Conservation (phyloP, 2,797 vertebrate genomes). For the Cuculus canorus region DNA sequence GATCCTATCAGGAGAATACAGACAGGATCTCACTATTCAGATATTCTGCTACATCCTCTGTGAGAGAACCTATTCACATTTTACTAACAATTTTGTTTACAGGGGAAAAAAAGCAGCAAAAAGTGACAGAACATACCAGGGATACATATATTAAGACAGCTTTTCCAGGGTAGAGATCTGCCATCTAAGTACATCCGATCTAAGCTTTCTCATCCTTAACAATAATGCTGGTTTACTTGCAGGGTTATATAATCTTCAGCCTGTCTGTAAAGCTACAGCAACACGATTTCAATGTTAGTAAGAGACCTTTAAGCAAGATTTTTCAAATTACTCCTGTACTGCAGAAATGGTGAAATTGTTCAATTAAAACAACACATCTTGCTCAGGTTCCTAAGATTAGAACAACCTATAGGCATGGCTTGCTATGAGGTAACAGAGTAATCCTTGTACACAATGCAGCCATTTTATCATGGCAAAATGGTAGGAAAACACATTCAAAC, state of each 20-base stretch:
- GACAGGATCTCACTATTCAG: background rate
- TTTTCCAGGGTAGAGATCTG: constrained; percentile 17
- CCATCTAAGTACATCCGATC: constrained; percentile 12
- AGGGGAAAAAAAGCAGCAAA: background rate
- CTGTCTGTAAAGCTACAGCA: background rate
- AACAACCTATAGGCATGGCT: background rate
- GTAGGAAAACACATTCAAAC: background rate
- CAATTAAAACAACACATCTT: background rate
- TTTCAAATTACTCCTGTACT: background rate
- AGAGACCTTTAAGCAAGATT: background rate
- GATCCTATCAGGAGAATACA: background rate
- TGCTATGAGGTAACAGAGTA: background rate
- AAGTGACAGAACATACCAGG: background rate
- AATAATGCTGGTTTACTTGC: constrained; percentile 3
- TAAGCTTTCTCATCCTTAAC: constrained; percentile 42
- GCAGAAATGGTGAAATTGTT: background rate
- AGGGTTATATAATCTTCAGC: constrained; percentile 25
- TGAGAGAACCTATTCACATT: background rate
- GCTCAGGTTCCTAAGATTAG: background rate
- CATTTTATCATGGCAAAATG: background rate
- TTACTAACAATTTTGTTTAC: background rate
- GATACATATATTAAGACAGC: background rate
- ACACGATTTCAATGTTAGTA: background rate
- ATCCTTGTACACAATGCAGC: background rate
- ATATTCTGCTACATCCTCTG: background rate